Base-by-base conservation (phyloP, 2,888 invertebrate species). In the Cyclophora punctaria region DNA sequence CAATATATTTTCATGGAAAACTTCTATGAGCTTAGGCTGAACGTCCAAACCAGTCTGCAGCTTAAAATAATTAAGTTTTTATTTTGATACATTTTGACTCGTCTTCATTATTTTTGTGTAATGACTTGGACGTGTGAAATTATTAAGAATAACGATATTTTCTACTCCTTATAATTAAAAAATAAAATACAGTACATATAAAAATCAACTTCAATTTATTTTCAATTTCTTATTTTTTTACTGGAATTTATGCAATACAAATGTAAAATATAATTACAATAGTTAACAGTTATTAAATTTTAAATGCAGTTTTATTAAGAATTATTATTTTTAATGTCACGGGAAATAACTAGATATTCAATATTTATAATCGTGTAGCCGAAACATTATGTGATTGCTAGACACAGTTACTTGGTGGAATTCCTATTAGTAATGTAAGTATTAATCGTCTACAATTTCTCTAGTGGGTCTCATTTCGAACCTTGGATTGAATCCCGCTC, bases 121-220 rank as follows among this genome's bases (percentile, higher is more conserved):
- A 20, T 20, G 20, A 20, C 20, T 20, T 20, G 20, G 2, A 20
- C 20, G 20, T 20, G 1, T 20, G 20, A 20, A 20, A 20, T 20
- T 20, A 20, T 20, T 20, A 20, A 20, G 20, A 20, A 2, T 20
- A 20, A 1, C 20, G 20, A 20, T 20, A 41, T 41, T 41, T 41
- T 41, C 41, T 41, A 7, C 2, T 41, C 7, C 3, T 41, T 41
- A 4, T 42, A 42, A 42, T 7, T 42, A 7, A 42, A 42, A 42
- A 70, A 71, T 55, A 59, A 72, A 69, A 71, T 56, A 59, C 56
- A 53, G 47, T 20, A 20, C 20, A 51, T 56, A 66, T 66, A 78
- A 84, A 87, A 87, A 88, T 85, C 87, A 87, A 87, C 86, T 86
- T 84, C 74, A 85, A 80, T 87, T 85, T 84, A 86, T 81, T 85